Evolutionary conservation across 2,113 vertebrate genomes (phyloP).

Genomic region (Lophius piscatorius): DNA sequence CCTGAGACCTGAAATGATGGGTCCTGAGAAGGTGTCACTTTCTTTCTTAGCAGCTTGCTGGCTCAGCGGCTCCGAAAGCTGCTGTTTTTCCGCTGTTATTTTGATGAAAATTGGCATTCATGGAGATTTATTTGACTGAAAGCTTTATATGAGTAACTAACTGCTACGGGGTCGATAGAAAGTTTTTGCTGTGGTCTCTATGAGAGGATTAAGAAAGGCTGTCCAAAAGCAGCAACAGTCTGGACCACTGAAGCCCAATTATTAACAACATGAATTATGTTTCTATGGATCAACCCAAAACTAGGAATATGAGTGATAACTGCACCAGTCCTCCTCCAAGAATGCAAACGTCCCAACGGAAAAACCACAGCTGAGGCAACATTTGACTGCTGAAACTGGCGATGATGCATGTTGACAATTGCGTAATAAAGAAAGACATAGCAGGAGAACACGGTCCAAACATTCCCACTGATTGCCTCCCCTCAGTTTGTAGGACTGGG

Average conservation of each 20-base stretch:
- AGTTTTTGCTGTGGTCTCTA: no score
- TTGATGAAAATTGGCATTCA: no score
- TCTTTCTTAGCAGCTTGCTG: no score
- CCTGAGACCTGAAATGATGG: no score
- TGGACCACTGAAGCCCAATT: background rate
- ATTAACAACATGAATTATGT: slow-evolving; percentile 8
- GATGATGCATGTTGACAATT: slow-evolving; percentile 18
- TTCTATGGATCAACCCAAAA: slow-evolving; percentile 11
- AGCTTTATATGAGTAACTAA: no score
- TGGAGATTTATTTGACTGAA: no score
- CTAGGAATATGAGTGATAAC: slow-evolving; percentile 2
- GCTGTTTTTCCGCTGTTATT: no score
- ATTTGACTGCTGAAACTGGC: slow-evolving; percentile 16
- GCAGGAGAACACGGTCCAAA: slow-evolving; percentile 24
- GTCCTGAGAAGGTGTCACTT: no score
- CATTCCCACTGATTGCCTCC: slow-evolving; percentile 13
- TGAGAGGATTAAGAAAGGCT: background rate
- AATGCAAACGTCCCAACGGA: slow-evolving; percentile 1
- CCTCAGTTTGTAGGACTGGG: slow-evolving; percentile 16
- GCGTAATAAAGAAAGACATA: slow-evolving; percentile 35
- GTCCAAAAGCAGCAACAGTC: background rate
- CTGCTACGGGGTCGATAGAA: no score
- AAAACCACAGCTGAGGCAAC: slow-evolving; percentile 7
- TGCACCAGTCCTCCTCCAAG: background rate
- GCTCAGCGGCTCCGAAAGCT: no score